Percentiles rank a stretch among this genome's conserved stretches.
These are phyloP conservation scores for Rhinatrema bivittatum DNA, from an alignment of 2,797 vertebrate genomes.

Conservation along the genomic window DNA sequence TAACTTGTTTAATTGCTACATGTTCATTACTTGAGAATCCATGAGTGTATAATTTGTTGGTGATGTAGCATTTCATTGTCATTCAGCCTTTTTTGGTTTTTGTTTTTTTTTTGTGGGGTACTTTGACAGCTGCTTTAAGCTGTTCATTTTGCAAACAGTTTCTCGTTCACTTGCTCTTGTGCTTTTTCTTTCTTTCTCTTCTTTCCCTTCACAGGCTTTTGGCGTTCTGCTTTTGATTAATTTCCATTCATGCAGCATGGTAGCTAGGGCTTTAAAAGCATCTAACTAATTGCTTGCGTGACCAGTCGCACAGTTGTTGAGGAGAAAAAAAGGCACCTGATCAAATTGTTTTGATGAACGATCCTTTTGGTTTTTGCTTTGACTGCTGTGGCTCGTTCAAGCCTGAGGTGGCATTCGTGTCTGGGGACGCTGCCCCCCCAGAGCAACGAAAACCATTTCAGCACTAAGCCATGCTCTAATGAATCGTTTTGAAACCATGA, in stretches of 20 bases:
- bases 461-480: background rate
- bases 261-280: conserved; percentile 21
- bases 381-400: no score
- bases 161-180: conserved; percentile 44
- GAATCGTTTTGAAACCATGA: conserved; percentile 18
- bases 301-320: conserved; percentile 16
- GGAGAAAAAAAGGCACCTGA: conserved; percentile 2
- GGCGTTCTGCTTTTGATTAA: no score
- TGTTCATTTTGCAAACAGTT: conserved; percentile 51
- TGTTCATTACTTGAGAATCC: conserved; percentile 57
- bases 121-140: conserved; percentile 50
- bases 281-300: conserved; percentile 2
- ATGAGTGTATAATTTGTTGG: conserved; percentile 43
- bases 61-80: conserved; percentile 33
- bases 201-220: no score
- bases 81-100: conserved; percentile 24
- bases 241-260: no score
- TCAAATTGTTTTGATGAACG: conserved; percentile 18
- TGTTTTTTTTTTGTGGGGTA: conserved; percentile 26
- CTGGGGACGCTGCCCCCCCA: conserved; percentile 15
- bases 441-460: background rate
- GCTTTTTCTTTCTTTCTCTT: conserved; percentile 33
- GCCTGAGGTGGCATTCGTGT: no score
- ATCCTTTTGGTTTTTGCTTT: background rate
- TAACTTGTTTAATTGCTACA: conserved; percentile 60